Base-by-base conservation (phyloP, 2,888 invertebrate genomes). In the Zaprionus bogoriensis region DNA sequence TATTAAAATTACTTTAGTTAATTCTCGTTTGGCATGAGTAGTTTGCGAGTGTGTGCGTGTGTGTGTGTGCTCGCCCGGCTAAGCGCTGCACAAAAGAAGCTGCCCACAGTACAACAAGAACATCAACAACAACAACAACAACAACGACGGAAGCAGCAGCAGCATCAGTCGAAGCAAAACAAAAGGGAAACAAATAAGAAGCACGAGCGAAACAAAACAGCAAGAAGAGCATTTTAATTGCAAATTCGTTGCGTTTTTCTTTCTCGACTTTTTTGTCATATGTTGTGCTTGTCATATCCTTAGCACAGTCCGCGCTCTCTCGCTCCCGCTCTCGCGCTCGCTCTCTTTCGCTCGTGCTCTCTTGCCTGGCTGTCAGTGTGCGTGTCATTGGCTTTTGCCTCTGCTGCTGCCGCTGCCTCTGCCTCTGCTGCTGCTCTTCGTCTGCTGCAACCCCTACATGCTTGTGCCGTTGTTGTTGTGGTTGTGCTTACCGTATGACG, bases 1-100 rank as follows among this genome's bases (percentile, higher is more conserved):
- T 68, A 77, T 81, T 74, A 67, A 80, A 62, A 68, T 62, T 65
- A 61, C 64, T 74, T 67, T 53, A 76, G 46, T 83, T 80, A 76
- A 80, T 78, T 80, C 61, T 61, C 23, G 20, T 32, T 46, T 12
- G 12, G 9, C 23, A 25, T 28, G 19, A 22, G 25, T 42, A n/a
- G 30, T 47, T 2, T 25, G 54, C 39, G 22, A 22, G 58, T 20
- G 12, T 12, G 38, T 46, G 42, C 22, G 28, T 44, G 36, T 45
- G 9, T 44, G 39, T 20, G 48, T 45, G 9, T 36, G 22, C 46
- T 47, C 44, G 60, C 46, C 58, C 51, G 57, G 54, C 10, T 17
- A n/a, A 61, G 36, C 41, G 53, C 48, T 47, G 53, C 38, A 48
- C 17, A 62, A 45, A 32, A 53, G 44, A 66, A 60, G 32, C 42